Base-by-base conservation (phyloP, 2,113 vertebrate genomes). In the Monopterus albus region DNA sequence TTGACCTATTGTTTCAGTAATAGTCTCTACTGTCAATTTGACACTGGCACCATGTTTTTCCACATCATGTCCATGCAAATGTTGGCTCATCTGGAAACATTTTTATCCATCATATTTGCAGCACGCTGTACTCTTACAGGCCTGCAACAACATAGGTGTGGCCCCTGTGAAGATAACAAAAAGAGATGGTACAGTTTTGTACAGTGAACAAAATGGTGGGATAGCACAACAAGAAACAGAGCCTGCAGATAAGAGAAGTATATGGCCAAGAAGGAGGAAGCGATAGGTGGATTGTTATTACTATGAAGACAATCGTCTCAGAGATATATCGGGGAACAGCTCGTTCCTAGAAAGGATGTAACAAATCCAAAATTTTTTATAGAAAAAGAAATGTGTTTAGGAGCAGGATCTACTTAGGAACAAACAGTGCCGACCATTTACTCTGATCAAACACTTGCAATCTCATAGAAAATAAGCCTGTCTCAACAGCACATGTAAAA, bases 371-470 rank as follows among this genome's bases (percentile, higher is more conserved):
- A n/a, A 45, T 39, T 56, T 56, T 72, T 20, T 11, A 3, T 42
- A 39, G 5, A 39, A 17, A 6, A 18, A 17, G 26, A 23, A 38
- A 42, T 12, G 55, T 60, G 71, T 64, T 76, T 71, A 38, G 75
- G 62, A 59, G 47, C 4, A 12, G 60, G 17, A n/a, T n/a, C 7
- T 43, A n/a, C 42, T 23, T n/a, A 23, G 35, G n/a, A 49, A 31
- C 18, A 71, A 52, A 67, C 50, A 23, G 5, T 9, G 39, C 6
- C 6, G 57, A 68, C 33, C 21, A 4, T 26, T 52, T 33, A 7
- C 47, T 68, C 50, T 57, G 69, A 73, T 76, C 59, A 69, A 79
- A 81, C 33, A 2, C 23, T 56, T 45, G 15, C 14, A 57, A 64
- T 56, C 38, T 39, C 40, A 35, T 5, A 18, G 35, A 31, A 77